phyloP scores from a whole-genome alignment of 2,113 vertebrate species.

The Nestor notabilis region DNA sequence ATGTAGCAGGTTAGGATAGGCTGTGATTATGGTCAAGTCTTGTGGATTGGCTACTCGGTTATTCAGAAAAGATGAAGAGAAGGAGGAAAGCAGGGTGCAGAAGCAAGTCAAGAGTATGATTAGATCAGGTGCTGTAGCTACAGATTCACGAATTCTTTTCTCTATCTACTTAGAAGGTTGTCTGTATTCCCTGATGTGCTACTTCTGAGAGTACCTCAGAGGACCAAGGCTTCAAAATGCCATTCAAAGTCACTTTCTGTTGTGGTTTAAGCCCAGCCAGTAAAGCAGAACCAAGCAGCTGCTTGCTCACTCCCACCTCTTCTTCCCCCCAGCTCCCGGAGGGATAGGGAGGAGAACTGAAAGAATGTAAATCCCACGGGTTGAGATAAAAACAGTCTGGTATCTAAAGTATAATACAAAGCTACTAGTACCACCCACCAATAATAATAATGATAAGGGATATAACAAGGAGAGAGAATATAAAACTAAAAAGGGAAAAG shows the following conservation, averaged over 20 bases:
- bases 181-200: neutral
- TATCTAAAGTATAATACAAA: neutral
- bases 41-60: neutral
- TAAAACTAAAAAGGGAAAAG: neutral
- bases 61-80: neutral
- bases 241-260: neutral
- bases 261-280: neutral
- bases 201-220: neutral
- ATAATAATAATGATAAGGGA: neutral
- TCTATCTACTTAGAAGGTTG: neutral
- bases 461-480: neutral
- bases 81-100: neutral
- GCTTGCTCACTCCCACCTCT: neutral
- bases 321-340: neutral
- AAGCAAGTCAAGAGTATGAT: neutral
- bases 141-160: neutral
- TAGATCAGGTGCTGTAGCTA: neutral
- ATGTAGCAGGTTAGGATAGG: neutral
- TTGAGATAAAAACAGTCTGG: neutral
- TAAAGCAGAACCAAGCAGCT: neutral
- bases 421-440: neutral
- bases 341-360: neutral
- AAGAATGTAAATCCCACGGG: neutral
- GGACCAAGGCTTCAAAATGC: neutral
- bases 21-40: neutral